phyloP scores from a whole-genome alignment of 2,888 invertebrate genomes.

The Drosophila lacicola region DNA sequence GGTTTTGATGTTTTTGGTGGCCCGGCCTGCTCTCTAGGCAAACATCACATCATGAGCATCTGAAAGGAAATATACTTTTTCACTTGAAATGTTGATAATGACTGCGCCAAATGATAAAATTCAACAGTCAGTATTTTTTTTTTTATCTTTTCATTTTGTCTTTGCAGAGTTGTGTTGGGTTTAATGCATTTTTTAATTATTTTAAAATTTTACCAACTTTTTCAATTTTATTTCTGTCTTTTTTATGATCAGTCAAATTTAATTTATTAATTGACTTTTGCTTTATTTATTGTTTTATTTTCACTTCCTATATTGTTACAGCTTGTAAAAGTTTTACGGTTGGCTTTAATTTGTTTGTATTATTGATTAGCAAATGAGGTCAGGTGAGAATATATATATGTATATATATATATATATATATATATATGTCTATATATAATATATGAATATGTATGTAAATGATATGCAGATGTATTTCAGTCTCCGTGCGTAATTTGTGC shows the following conservation, averaged over 20 bases:
- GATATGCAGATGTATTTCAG: background rate
- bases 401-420: background rate
- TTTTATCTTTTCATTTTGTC: constrained; percentile 9
- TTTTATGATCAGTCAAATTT: background rate
- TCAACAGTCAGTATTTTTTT: background rate
- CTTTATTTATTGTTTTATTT: background rate
- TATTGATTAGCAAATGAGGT: constrained; percentile 28
- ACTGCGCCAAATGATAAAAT: constrained; percentile 11
- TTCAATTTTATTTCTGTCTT: background rate
- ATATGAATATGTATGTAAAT: background rate
- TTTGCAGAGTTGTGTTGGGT: background rate
- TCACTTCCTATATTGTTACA: background rate
- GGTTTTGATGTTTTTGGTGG: constrained; percentile 8
- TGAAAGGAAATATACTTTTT: constrained; percentile 55
- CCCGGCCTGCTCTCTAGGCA: constrained; percentile 37
- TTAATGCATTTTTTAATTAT: background rate
- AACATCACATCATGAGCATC: constrained; percentile 59
- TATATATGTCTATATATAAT: background rate
- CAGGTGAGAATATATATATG: background rate
- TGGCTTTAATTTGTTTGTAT: constrained; percentile 4
- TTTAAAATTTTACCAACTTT: background rate
- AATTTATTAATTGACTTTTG: background rate
- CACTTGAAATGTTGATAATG: constrained; percentile 20
- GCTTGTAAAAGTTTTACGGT: background rate
- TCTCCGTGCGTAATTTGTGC: background rate